Conservation (phyloP, 2,113 vertebrate species). For the Azemiops feae region DNA sequence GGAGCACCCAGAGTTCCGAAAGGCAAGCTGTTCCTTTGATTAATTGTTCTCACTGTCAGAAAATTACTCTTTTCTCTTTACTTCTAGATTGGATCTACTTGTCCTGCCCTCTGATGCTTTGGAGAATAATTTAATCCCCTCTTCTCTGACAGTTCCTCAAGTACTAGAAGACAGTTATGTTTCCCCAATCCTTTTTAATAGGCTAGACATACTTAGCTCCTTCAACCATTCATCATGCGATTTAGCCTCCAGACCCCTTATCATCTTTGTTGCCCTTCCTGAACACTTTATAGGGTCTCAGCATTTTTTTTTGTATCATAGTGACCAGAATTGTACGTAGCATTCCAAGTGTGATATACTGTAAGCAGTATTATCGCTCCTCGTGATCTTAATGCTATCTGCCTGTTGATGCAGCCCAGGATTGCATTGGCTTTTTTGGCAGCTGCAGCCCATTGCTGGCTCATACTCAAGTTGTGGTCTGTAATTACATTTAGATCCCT, state of each 20-base stretch:
- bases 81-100: background rate
- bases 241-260: background rate
- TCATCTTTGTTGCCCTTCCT: background rate
- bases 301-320: background rate
- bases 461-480: background rate
- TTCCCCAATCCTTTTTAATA: background rate
- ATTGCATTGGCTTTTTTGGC: background rate
- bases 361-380: background rate
- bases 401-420: background rate
- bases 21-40: background rate
- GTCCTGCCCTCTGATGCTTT: background rate
- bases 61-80: background rate
- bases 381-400: background rate
- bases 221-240: background rate
- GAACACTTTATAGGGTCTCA: background rate
- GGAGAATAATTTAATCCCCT: background rate
- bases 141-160: background rate
- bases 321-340: background rate
- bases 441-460: background rate
- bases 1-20: background rate
- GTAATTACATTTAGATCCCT: background rate
- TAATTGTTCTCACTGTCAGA: background rate
- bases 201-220: background rate
- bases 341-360: too few species aligned
- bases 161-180: background rate